Conservation (phyloP, 2,888 invertebrate species). For the Drosophila pseudotakahashii region DNA sequence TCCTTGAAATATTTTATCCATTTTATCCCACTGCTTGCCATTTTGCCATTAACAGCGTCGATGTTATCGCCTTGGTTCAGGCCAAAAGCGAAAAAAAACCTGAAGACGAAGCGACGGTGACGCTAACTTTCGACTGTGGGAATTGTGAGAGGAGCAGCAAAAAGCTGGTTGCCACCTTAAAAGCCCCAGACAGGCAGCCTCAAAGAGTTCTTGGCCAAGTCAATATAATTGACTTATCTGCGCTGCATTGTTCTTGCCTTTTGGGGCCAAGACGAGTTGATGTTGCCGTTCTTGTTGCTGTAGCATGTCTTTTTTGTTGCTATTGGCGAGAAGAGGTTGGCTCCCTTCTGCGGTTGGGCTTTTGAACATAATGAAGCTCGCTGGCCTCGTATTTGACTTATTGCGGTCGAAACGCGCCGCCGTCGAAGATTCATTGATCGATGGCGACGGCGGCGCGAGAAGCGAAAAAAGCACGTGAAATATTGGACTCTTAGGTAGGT, state of each 20-base stretch:
- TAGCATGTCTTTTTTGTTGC: constrained; percentile 13
- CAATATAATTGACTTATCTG: constrained; percentile 78
- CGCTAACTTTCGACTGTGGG: constrained; percentile 66
- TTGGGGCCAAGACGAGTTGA: constrained; percentile 30
- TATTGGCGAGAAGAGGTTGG: constrained; percentile 38
- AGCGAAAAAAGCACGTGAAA: constrained; percentile 68
- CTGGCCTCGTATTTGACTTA: constrained; percentile 77
- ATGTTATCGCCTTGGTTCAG: constrained; percentile 69
- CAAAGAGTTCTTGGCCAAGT: constrained; percentile 61
- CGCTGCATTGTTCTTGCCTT: constrained; percentile 49
- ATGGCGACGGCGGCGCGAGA: constrained; percentile 50
- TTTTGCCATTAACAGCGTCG: constrained; percentile 68
- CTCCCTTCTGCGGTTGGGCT: constrained; percentile 56
- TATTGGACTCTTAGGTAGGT: constrained; percentile 59
- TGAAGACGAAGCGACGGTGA: constrained; percentile 28
- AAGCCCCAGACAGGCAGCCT: constrained; percentile 44
- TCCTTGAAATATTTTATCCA: neutral
- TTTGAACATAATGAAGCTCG: constrained; percentile 67
- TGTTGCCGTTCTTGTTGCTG: constrained; percentile 18
- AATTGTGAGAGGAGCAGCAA: constrained; percentile 51
- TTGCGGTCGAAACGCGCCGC: constrained; percentile 64
- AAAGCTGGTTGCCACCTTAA: constrained; percentile 63
- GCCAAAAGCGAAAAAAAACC: constrained; percentile 37
- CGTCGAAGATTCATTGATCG: constrained; percentile 65
- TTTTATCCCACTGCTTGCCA: constrained; percentile 38